Evolutionary conservation across 2,797 vertebrate species (phyloP).

Genomic region (Myotis planiceps): DNA sequence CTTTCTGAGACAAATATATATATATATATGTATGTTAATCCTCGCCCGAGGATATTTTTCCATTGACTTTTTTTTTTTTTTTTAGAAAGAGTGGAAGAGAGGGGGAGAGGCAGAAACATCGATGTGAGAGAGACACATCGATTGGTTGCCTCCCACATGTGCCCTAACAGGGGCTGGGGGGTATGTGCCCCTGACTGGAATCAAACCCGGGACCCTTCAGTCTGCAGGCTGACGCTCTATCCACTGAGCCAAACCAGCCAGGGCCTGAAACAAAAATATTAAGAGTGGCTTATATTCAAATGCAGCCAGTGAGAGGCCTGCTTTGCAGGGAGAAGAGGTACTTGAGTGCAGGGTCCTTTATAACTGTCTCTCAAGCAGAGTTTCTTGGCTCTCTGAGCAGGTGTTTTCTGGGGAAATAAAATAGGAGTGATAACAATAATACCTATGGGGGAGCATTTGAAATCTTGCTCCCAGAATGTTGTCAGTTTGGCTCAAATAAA

Average conservation of each 20-base stretch:
- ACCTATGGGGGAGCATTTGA: background rate
- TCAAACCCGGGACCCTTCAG: too few species aligned
- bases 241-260: background rate
- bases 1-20: background rate
- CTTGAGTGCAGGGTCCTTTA: background rate
- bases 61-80: too few species aligned
- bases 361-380: background rate
- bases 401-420: background rate
- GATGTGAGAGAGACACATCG: too few species aligned
- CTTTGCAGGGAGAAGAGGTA: background rate
- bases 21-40: background rate
- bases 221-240: too few species aligned
- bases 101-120: too few species aligned
- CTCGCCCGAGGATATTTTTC: too few species aligned
- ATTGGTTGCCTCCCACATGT: too few species aligned
- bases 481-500: background rate
- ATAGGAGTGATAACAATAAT: background rate
- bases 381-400: background rate
- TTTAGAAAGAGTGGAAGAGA: too few species aligned
- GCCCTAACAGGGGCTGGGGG: too few species aligned
- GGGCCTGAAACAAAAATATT: background rate
- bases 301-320: background rate
- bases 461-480: background rate
- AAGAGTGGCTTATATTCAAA: background rate
- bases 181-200: too few species aligned